Evolutionary conservation across 2,113 vertebrate species (phyloP).

Genomic region (Cyphomyrus discorhynchus): DNA sequence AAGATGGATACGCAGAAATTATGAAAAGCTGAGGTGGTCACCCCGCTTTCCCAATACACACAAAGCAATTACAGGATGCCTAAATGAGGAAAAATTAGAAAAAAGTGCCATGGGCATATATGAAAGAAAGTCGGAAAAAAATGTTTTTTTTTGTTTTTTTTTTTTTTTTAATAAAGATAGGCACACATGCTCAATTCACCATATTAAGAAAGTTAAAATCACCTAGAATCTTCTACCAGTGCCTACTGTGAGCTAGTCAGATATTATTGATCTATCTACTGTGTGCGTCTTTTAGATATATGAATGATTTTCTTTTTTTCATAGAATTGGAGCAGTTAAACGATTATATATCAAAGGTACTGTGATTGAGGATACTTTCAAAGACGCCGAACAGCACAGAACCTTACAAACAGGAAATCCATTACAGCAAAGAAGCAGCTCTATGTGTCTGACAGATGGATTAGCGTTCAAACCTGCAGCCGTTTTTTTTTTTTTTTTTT

Average conservation of each 20-base stretch:
- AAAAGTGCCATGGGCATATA: not conserved
- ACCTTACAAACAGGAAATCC: constrained; percentile 54
- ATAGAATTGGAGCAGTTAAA: not conserved
- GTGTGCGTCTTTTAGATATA: not conserved
- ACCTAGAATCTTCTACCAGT: not conserved
- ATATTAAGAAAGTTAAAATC: not conserved
- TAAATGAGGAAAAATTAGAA: not conserved
- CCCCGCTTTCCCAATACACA: constrained; percentile 12
- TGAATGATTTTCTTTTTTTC: not conserved
- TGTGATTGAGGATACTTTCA: not conserved
- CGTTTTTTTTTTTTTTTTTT: constrained; percentile 32
- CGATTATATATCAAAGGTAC: not conserved
- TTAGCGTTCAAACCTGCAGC: constrained; percentile 52
- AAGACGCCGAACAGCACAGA: constrained; percentile 1
- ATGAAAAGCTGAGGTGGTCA: constrained; percentile 16
- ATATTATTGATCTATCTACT: not conserved
- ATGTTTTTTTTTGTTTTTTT: not conserved
- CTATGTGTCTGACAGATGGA: constrained; percentile 56
- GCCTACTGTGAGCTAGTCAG: not conserved
- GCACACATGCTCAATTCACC: not conserved
- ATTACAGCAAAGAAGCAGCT: constrained; percentile 36
- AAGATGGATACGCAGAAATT: constrained; percentile 11
- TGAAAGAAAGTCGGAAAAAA: not conserved
- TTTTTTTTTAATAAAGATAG: not conserved
- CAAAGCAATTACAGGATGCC: constrained; percentile 21